Percentiles rank a stretch among this genome's conserved stretches.
Evolutionary conservation across 2,797 vertebrate genomes (phyloP).

Genomic region (Anguilla megastoma): DNA sequence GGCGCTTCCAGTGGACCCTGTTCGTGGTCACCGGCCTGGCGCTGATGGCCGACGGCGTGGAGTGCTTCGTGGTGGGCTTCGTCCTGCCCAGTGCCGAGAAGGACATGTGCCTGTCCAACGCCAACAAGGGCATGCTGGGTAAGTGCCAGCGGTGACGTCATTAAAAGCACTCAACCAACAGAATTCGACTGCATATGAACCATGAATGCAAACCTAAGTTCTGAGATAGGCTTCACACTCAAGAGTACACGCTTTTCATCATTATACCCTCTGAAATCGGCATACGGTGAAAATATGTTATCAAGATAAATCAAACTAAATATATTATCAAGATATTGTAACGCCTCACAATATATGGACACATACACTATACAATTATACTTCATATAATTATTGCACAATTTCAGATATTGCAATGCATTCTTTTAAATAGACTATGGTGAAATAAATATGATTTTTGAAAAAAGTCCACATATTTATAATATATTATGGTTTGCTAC

Average conservation of each 20-base stretch:
- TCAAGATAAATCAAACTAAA: neutral
- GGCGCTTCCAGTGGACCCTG: slow-evolving; percentile 95
- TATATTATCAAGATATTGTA: neutral
- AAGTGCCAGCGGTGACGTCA: slow-evolving; percentile 64
- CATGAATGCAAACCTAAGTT: neutral
- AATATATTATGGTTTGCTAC: no score
- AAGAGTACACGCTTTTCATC: neutral
- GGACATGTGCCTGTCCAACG: slow-evolving; percentile 96
- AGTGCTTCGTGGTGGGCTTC: slow-evolving; percentile 94
- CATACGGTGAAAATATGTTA: neutral
- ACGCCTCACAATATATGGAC: neutral
- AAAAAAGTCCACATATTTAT: no score
- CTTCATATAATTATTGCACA: no score
- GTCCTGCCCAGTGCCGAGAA: slow-evolving; percentile 95
- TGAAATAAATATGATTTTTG: no score
- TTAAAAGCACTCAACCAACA: neutral
- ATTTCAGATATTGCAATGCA: no score
- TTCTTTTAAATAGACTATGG: no score
- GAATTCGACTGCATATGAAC: neutral
- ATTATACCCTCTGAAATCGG: neutral
- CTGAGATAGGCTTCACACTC: neutral
- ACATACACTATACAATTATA: neutral
- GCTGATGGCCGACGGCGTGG: slow-evolving; percentile 95
- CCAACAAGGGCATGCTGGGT: slow-evolving; percentile 96
- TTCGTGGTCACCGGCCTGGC: slow-evolving; percentile 90